Evolutionary conservation across 2,113 vertebrate species (phyloP).

Genomic region (Trogon melanurus): DNA sequence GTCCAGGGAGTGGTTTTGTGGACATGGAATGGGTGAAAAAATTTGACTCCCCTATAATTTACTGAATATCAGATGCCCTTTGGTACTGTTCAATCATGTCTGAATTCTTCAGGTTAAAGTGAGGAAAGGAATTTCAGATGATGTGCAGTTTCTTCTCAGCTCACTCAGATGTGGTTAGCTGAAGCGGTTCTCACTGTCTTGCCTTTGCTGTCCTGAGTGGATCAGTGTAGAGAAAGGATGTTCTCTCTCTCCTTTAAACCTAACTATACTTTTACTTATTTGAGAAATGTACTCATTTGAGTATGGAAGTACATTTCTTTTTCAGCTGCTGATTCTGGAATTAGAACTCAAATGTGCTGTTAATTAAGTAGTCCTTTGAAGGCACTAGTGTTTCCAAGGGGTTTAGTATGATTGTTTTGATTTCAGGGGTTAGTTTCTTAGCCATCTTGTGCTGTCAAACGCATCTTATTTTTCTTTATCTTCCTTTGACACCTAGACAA

Average conservation of each 20-base stretch:
- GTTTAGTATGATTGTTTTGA: background rate
- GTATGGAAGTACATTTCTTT: background rate
- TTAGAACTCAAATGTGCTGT: background rate
- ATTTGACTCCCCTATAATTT: background rate
- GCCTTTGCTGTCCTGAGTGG: background rate
- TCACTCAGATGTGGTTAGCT: accelerated
- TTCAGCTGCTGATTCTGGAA: background rate
- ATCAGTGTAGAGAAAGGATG: background rate
- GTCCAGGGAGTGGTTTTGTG: accelerated
- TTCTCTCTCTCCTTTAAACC: background rate
- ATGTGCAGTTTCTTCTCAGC: background rate
- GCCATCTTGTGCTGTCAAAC: background rate
- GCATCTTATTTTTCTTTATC: background rate
- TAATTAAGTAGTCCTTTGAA: background rate
- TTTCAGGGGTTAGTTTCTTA: background rate
- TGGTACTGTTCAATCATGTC: accelerated
- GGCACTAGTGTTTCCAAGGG: background rate
- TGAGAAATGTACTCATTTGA: background rate
- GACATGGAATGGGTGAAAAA: background rate
- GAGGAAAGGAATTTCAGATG: background rate
- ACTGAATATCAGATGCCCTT: background rate
- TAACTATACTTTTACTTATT: background rate
- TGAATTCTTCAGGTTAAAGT: background rate
- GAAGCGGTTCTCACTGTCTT: background rate
- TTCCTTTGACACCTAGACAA: background rate